Base-by-base conservation (phyloP, 1,140 invertebrate genomes). In the Atta colombica region DNA sequence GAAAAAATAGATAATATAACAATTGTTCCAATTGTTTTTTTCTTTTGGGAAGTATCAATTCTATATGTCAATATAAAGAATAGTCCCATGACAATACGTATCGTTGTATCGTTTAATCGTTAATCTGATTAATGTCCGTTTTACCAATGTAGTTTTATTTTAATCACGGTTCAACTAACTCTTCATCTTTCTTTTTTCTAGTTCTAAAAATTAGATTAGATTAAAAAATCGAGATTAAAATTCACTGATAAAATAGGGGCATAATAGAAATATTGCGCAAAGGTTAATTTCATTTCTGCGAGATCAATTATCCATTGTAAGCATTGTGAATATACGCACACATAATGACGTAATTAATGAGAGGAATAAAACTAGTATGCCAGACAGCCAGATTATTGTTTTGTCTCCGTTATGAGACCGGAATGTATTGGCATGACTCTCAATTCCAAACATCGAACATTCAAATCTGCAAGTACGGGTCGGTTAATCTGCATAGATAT, bases 401-500 rank as follows among this genome's bases (percentile, higher is more conserved):
- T 78, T 49, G 39, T 39, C 55, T 49, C 85, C 55, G 35, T 69
- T 68, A 61, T 49, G 39, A 58, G 61, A 14, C 10, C n/a, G 18
- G 14, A 53, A 82, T 74, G 66, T 60, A 31, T 78, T 85, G 74
- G 53, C 74, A 74, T 53, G 74, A 61, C 63, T 74, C 81, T 75
- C 82, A 55, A 39, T 61, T 45, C 18, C 69, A 35, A 63, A 80
- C 85, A 88, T 72, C 74, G 80, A 45, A 74, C 87, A 74, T 89
- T 78, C 49, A 63, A 74, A 89, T 89, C 84, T 86, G 87, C 87
- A 89, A 82, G 35, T 61, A 49, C 68, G 77, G 74, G 14, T 31
- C 58, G 6, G 77, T 69, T 77, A 45, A 89, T 90, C 89, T 89
- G 77, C 89, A 90, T 90, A 90, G 85, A 90, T 89, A 90, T 90